Conservation (phyloP, 2,113 vertebrate genomes). For the Pachyramphus minor region DNA sequence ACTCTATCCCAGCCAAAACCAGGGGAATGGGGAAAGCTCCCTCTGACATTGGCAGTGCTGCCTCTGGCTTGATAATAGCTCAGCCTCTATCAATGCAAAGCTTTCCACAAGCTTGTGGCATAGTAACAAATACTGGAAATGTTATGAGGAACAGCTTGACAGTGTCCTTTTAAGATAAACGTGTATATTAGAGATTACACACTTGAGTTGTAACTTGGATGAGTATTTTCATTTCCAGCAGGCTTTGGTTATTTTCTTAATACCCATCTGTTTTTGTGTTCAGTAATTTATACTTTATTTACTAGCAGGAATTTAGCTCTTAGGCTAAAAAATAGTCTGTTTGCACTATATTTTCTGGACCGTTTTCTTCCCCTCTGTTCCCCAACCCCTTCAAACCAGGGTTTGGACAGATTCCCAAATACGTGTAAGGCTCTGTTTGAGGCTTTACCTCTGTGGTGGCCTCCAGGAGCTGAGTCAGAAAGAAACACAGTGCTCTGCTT, state of each 20-base stretch:
- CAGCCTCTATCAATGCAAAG: not conserved
- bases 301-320: not conserved
- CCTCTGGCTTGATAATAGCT: not conserved
- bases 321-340: not conserved
- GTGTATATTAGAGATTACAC: slow-evolving; percentile 7
- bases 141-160: slow-evolving; percentile 25
- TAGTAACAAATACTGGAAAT: not conserved
- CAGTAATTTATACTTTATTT: slow-evolving; percentile 39
- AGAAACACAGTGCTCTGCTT: rapidly evolving
- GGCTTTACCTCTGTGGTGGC: not conserved
- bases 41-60: not conserved
- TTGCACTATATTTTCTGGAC: not conserved
- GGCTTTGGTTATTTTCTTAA: slow-evolving; percentile 43
- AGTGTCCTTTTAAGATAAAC: slow-evolving; percentile 28
- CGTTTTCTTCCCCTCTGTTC: not conserved
- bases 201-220: not conserved
- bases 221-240: not conserved
- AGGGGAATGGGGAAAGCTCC: not conserved
- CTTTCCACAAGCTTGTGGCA: not conserved
- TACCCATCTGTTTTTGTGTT: slow-evolving; percentile 33
- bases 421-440: not conserved
- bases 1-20: not conserved
- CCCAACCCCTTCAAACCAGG: not conserved
- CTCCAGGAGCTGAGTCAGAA: not conserved
- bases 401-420: not conserved